Evolutionary conservation across 1,140 invertebrate species (phyloP).

Genomic region (Cryptotermes secundus): DNA sequence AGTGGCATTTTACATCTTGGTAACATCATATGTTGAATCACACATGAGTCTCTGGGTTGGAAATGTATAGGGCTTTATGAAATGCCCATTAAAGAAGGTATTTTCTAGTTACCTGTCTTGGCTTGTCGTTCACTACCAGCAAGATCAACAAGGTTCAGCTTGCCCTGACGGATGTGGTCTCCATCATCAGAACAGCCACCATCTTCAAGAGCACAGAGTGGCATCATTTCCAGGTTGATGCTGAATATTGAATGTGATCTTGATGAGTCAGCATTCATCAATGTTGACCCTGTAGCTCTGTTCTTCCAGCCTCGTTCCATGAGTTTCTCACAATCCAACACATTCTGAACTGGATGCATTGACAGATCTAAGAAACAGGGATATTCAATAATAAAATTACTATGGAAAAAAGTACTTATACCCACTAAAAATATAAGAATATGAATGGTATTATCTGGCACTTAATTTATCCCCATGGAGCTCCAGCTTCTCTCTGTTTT

Average conservation of each 20-base stretch:
- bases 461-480: too few relatives aligned
- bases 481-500: too few relatives aligned
- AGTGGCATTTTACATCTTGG: too few relatives aligned
- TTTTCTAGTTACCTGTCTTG: slow-evolving; percentile 62
- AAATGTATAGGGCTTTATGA: too few relatives aligned
- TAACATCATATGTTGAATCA: too few relatives aligned
- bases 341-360: slow-evolving; percentile 74
- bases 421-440: too few relatives aligned
- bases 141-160: slow-evolving; percentile 88
- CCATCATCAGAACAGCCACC: neutral
- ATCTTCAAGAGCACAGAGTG: slow-evolving; percentile 42
- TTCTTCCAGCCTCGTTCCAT: slow-evolving; percentile 76
- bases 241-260: slow-evolving; percentile 91
- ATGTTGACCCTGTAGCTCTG: slow-evolving; percentile 72
- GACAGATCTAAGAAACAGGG: slow-evolving; percentile 56
- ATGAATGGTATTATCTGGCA: too few relatives aligned
- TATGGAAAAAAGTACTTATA: too few relatives aligned
- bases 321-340: slow-evolving; percentile 68
- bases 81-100: neutral
- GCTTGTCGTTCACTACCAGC: slow-evolving; percentile 85
- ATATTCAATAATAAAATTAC: too few relatives aligned
- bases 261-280: slow-evolving; percentile 86
- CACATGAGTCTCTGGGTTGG: too few relatives aligned
- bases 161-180: slow-evolving; percentile 64
- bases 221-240: slow-evolving; percentile 78